Percentiles rank a stretch among this genome's conserved stretches.
phyloP scores from a whole-genome alignment of 2,113 vertebrate genomes.

The Embiotoca jacksoni region DNA sequence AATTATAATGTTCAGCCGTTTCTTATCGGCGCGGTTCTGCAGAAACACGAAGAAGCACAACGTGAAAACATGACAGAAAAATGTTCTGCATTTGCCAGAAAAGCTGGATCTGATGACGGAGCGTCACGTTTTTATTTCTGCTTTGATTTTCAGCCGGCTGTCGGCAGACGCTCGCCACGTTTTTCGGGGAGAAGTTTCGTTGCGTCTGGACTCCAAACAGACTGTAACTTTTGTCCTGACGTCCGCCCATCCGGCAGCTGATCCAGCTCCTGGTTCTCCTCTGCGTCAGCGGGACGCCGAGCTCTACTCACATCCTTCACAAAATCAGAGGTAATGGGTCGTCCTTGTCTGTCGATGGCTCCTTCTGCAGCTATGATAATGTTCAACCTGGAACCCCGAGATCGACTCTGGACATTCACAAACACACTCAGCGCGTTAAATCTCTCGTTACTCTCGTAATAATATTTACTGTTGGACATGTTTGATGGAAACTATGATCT shows the following conservation, averaged over 20 bases:
- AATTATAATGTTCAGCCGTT: slow-evolving; percentile 88
- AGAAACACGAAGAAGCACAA: slow-evolving; percentile 40
- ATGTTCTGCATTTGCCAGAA: slow-evolving; percentile 45
- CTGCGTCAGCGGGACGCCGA: slow-evolving; percentile 22
- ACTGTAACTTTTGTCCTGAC: neutral
- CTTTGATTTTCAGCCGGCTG: neutral
- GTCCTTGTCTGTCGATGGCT: slow-evolving; percentile 87
- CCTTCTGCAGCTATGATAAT: slow-evolving; percentile 86
- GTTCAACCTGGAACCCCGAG: slow-evolving; percentile 83
- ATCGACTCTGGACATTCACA: slow-evolving; percentile 76
- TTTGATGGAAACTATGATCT: no score
- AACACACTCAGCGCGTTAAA: slow-evolving; percentile 37
- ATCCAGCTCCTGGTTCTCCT: slow-evolving; percentile 60
- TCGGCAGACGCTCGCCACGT: slow-evolving; percentile 1
- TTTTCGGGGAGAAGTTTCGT: neutral
- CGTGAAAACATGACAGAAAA: slow-evolving; percentile 59
- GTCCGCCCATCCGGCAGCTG: slow-evolving; percentile 1
- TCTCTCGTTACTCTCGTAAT: neutral
- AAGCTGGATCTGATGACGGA: slow-evolving; percentile 41
- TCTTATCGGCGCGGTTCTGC: slow-evolving; percentile 85
- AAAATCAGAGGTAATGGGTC: slow-evolving; percentile 69
- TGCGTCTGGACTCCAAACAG: neutral
- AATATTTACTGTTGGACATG: no score
- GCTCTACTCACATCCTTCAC: slow-evolving; percentile 80
- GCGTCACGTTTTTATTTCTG: neutral